Evolutionary conservation across 2,888 invertebrate species (phyloP).

Genomic region (Andrena trimmerana): DNA sequence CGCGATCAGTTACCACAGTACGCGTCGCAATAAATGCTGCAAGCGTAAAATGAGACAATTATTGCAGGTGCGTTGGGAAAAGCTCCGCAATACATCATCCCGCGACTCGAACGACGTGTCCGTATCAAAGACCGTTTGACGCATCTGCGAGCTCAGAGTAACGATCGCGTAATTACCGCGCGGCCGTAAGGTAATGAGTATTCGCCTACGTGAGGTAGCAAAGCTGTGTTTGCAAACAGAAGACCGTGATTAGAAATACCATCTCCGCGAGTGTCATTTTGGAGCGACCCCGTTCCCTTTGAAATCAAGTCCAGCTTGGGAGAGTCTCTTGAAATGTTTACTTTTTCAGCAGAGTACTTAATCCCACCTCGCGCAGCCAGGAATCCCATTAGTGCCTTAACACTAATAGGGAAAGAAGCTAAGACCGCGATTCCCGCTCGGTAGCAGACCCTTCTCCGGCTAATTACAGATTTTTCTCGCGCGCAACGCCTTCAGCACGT

Average conservation of each 20-base stretch:
- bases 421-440: too few species aligned
- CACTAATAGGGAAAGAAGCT: too few species aligned
- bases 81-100: constrained; percentile 14
- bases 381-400: too few species aligned
- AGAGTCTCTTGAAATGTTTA: neutral
- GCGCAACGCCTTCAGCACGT: neutral
- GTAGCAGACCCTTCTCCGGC: too few species aligned
- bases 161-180: neutral
- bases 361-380: too few species aligned
- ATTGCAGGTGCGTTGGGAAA: neutral
- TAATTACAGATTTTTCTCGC: neutral
- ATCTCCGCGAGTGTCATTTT: neutral
- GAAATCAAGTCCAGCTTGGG: neutral
- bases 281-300: neutral
- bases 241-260: neutral
- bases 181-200: neutral
- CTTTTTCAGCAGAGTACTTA: too few species aligned
- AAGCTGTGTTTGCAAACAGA: neutral
- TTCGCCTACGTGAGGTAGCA: neutral
- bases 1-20: constrained; percentile 6
- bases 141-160: neutral
- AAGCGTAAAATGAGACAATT: constrained; percentile 3
- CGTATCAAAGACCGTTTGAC: constrained; percentile 3
- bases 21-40: constrained; percentile 4
- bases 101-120: neutral